phyloP scores from a whole-genome alignment of 2,888 invertebrate genomes.

The Pteria penguin region DNA sequence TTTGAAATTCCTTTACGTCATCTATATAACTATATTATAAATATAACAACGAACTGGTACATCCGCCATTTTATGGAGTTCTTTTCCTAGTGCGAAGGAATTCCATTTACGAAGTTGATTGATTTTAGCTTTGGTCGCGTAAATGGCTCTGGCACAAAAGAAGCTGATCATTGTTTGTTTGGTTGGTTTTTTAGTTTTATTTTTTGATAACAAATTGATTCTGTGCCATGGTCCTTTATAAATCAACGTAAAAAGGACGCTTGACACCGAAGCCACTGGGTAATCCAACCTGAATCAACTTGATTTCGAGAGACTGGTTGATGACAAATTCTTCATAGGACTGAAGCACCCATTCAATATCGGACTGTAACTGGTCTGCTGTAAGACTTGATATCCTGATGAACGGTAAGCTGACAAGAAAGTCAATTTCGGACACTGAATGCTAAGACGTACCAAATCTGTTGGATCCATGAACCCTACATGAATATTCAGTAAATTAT shows the following conservation, averaged over 20 bases:
- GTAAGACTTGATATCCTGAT: conserved; percentile 31
- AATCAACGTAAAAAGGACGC: conserved; percentile 31
- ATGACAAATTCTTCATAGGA: conserved; percentile 42
- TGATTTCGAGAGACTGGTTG: conserved; percentile 37
- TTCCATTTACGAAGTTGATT: conserved; percentile 40
- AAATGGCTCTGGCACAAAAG: conserved; percentile 46
- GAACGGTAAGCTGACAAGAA: conserved; percentile 32
- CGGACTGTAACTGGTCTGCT: conserved; percentile 29
- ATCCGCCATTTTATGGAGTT: too few relatives aligned
- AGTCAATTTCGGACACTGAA: conserved; percentile 41
- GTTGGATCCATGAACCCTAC: too few relatives aligned
- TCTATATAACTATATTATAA: too few relatives aligned
- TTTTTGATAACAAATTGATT: conserved; percentile 42
- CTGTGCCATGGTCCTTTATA: conserved; percentile 29
- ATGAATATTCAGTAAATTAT: too few relatives aligned
- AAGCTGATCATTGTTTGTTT: conserved; percentile 36
- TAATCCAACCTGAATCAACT: conserved; percentile 32
- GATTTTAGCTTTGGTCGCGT: conserved; percentile 38
- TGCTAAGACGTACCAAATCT: conserved; percentile 31
- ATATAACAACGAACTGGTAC: too few relatives aligned
- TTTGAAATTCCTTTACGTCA: too few relatives aligned
- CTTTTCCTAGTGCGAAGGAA: conserved; percentile 39
- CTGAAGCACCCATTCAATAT: conserved; percentile 42
- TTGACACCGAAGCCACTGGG: conserved; percentile 34
- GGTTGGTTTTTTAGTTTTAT: too few relatives aligned